Evolutionary conservation across 2,888 invertebrate species (phyloP), one percentile per base, ranked within the genome.

Genomic region (Entomobrya multifasciata): DNA sequence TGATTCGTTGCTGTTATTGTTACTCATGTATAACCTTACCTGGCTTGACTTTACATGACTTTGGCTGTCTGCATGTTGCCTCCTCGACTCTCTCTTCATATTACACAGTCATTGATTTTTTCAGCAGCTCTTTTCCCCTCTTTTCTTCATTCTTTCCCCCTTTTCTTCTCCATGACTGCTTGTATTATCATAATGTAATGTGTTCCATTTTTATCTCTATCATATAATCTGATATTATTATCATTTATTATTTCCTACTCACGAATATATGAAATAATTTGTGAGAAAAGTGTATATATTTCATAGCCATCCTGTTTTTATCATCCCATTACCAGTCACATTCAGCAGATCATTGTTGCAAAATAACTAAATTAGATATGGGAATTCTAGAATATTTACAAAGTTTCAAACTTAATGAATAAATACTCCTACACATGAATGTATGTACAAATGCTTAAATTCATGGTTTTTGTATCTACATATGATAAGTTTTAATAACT

Each of bases 181-280:
- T 80, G 57, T 76, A 86, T 86, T 86, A 86, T 86, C 86, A 86
- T 86, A 86, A 86, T 86, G 86, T 81, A 86, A 81, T 86, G 67
- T 80, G 79, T 70, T 77, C 62, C 67, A 49, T 70, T 22, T 79
- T 47, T 70, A 36, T 79, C 15, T 49, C 52, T 49, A 47, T 25
- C 30, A 27, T 52, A 55, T 76, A 76, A 76, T 76, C 76, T 76
- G 36, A 76, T 76, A 76, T 76, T 76, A 76, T 76, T 76, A 74
- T 36, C 36, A 36, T 36, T 36, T 36, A 36, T 36, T 36, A 36
- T 36, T 36, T 6, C 5, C 36, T 36, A 8, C 36, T 6, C 36
- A 36, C 36, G 36, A 8, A 36, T 74, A 30, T 27, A 55, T 55
- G 55, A 55, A 4, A 25, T 30, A 36, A 15, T 57, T 36, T 36